phyloP scores from a whole-genome alignment of 2,797 vertebrate genomes.

The Setipinna tenuifilis region DNA sequence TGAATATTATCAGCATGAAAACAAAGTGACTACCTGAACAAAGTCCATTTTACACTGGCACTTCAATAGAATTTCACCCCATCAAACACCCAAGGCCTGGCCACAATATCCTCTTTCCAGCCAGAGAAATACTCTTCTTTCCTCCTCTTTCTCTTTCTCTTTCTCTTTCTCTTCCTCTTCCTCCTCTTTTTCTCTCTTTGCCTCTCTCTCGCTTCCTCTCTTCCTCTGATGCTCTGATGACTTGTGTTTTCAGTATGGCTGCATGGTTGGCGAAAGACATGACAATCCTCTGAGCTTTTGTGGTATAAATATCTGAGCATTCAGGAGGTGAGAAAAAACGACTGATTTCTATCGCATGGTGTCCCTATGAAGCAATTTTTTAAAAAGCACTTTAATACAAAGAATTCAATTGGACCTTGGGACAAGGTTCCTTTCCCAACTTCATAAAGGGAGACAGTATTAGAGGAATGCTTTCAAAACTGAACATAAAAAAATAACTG shows the following conservation, averaged over 20 bases:
- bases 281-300: background rate
- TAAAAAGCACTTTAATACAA: background rate
- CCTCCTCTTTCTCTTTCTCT: background rate
- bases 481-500: background rate
- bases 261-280: background rate
- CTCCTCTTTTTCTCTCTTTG: background rate
- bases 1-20: slow-evolving; percentile 85
- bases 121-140: slow-evolving; percentile 19
- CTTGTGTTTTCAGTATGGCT: background rate
- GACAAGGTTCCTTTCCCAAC: background rate
- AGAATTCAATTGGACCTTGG: background rate
- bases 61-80: slow-evolving; percentile 65
- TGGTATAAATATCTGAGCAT: background rate
- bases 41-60: slow-evolving; percentile 83
- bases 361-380: background rate
- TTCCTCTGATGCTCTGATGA: background rate
- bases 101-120: slow-evolving; percentile 48
- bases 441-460: background rate
- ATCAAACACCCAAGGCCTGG: slow-evolving; percentile 49
- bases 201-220: background rate
- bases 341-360: background rate
- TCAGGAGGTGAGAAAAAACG: background rate
- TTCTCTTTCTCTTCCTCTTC: background rate
- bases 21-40: slow-evolving; percentile 87
- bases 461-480: background rate